These are phyloP conservation scores for Nycticryphes semicollaris DNA, from an alignment of 2,113 vertebrate genomes.

Conservation along the genomic window DNA sequence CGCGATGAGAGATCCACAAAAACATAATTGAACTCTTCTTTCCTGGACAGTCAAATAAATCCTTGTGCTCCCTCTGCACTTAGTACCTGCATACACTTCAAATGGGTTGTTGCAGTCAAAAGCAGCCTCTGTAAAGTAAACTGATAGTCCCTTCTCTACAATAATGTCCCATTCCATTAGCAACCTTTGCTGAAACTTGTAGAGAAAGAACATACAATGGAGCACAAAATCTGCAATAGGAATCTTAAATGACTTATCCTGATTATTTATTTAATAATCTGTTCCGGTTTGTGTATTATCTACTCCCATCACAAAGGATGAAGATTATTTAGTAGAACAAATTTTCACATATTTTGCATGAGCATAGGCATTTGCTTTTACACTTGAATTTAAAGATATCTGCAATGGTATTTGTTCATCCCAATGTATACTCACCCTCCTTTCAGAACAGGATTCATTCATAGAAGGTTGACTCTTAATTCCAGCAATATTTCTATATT, in stretches of 20 bases:
- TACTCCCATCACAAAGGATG: neutral
- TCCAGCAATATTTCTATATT: neutral
- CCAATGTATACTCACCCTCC: neutral
- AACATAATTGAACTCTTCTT: conserved; percentile 1
- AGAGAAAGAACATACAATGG: neutral
- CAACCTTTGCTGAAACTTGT: conserved; percentile 7
- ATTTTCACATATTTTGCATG: neutral
- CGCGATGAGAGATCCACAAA: conserved; percentile 33
- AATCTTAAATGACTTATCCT: neutral
- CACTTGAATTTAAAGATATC: neutral
- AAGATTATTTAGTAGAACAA: neutral
- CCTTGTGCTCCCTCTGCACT: neutral
- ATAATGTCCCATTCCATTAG: neutral
- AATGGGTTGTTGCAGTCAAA: conserved; percentile 26
- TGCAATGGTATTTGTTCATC: neutral
- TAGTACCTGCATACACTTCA: conserved; percentile 46
- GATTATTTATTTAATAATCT: neutral
- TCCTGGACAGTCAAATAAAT: conserved; percentile 11
- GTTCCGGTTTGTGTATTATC: neutral
- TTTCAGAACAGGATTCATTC: neutral
- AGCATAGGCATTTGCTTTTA: neutral
- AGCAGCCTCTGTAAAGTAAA: conserved; percentile 24
- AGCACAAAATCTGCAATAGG: neutral
- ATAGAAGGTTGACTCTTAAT: neutral
- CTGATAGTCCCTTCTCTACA: conserved; percentile 10